Evolutionary conservation across 2,797 vertebrate species (phyloP).

Genomic region (Echiichthys vipera): DNA sequence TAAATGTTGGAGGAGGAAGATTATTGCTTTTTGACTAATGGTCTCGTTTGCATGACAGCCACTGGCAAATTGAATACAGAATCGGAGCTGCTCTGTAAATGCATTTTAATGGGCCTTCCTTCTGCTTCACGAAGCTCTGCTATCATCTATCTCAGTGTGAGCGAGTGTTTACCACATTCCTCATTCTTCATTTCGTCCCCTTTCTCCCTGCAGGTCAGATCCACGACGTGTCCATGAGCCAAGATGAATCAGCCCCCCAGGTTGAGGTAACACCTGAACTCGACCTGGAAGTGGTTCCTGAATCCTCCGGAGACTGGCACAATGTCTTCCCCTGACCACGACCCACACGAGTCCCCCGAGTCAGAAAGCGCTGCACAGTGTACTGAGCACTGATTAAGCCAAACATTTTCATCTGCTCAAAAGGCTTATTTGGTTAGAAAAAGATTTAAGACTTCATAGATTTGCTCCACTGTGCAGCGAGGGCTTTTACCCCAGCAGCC

Average conservation of each 20-base stretch:
- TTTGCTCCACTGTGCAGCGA: background rate
- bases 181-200: background rate
- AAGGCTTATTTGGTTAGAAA: conserved; percentile 11
- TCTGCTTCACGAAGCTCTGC: background rate
- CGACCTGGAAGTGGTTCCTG: conserved; percentile 93
- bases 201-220: conserved; percentile 62
- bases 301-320: conserved; percentile 92
- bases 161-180: background rate
- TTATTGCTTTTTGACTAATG: conserved; percentile 46
- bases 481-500: conserved; percentile 25
- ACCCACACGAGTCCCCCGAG: background rate
- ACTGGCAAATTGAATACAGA: conserved; percentile 23
- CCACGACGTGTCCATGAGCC: conserved; percentile 83
- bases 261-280: conserved; percentile 87
- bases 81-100: conserved; percentile 17
- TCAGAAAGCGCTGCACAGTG: conserved; percentile 9
- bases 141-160: background rate
- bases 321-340: conserved; percentile 88
- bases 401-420: conserved; percentile 13
- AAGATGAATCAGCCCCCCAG: conserved; percentile 81
- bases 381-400: conserved; percentile 8
- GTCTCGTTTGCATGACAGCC: conserved; percentile 37
- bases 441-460: conserved; percentile 5
- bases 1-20: background rate
- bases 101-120: conserved; percentile 12